Conservation (phyloP, 2,888 invertebrate genomes). For the Patella depressa region DNA sequence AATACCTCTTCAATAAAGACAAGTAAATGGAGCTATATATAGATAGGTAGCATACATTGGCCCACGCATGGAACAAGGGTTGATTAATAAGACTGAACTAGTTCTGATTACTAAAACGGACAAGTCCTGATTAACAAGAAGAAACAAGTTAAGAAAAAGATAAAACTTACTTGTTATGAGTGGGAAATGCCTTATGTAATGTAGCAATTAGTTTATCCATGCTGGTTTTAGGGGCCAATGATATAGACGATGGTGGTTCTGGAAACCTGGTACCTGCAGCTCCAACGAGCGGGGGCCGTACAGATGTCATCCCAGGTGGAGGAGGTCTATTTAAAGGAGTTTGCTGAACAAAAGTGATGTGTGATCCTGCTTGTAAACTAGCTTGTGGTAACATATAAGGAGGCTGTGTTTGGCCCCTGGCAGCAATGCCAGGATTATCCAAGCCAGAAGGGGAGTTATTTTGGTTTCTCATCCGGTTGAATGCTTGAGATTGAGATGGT, state of each 20-base stretch:
- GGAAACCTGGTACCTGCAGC: constrained; percentile 27
- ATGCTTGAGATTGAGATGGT: no score
- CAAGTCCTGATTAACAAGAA: no score
- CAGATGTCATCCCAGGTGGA: not conserved
- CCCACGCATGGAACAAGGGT: no score
- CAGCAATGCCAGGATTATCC: not conserved
- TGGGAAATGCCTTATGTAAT: constrained; percentile 45
- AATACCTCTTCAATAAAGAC: no score
- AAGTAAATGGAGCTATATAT: no score
- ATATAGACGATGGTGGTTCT: constrained; percentile 17
- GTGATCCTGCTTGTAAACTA: constrained; percentile 18
- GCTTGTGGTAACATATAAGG: not conserved
- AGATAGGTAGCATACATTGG: no score
- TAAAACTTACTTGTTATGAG: constrained; percentile 45
- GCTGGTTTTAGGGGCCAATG: constrained; percentile 39
- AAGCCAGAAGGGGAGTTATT: constrained; percentile 20
- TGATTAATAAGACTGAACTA: no score
- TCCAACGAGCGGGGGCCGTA: constrained; percentile 26
- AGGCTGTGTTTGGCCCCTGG: not conserved
- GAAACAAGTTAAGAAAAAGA: no score
- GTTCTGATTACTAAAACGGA: no score
- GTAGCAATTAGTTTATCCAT: constrained; percentile 50
- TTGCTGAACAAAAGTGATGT: constrained; percentile 19
- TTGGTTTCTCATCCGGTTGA: no score
- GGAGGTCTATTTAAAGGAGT: constrained; percentile 7